These are phyloP conservation scores for Pollimyrus isidori DNA, from an alignment of 2,113 vertebrate species.

Conservation along the genomic window DNA sequence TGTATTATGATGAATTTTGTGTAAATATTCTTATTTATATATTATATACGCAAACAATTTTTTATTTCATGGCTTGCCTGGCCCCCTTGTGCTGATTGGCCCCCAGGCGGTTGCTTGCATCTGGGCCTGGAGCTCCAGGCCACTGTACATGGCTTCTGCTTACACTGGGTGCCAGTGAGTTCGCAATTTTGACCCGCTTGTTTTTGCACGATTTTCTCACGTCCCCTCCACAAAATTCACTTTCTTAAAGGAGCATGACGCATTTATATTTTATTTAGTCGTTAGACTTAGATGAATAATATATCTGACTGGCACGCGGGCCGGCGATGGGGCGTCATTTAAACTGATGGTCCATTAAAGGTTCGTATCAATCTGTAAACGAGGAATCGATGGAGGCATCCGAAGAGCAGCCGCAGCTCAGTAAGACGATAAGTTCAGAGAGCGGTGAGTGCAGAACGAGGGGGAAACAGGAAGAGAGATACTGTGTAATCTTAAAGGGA, in stretches of 20 bases:
- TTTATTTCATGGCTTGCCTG: neutral
- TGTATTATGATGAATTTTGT: neutral
- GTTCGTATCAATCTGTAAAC: conserved; percentile 9
- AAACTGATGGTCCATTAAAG: neutral
- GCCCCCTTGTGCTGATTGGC: neutral
- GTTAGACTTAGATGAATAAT: neutral
- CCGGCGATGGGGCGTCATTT: neutral
- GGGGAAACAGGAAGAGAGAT: neutral
- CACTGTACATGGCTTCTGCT: neutral
- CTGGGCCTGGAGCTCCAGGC: too few species aligned
- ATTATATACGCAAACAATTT: neutral
- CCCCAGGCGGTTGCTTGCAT: neutral
- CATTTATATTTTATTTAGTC: conserved; percentile 1
- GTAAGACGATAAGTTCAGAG: neutral
- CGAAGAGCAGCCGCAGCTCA: neutral
- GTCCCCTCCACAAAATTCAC: neutral
- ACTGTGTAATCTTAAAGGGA: conserved; percentile 7
- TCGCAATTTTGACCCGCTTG: neutral
- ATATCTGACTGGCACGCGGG: neutral
- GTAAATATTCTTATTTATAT: neutral
- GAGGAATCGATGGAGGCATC: neutral
- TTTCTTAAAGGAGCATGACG: neutral
- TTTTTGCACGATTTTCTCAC: neutral
- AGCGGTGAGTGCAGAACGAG: neutral
- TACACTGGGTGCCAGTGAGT: neutral